Evolutionary conservation across 2,888 invertebrate genomes (phyloP), one percentile per base, ranked within the genome.

Genomic region (Thymelicus lineola): DNA sequence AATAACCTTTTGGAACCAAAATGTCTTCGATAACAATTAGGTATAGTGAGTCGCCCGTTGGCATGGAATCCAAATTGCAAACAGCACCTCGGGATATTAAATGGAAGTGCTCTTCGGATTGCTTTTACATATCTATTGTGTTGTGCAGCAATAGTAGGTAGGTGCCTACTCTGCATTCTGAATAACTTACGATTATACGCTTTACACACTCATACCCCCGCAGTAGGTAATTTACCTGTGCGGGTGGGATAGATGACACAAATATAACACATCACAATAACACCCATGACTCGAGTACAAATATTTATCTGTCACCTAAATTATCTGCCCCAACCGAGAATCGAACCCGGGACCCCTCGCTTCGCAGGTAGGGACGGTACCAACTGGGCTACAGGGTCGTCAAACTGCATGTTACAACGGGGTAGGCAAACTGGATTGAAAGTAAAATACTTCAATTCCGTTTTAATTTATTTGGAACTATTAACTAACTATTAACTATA

Each of bases 1-100:
- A 7, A 50, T 50, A 53, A 10, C 53, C 20, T 53, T 53, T 53
- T 53, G 7, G 10, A 53, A 53, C 12, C 4, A 28, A 59, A 57
- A 38, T 60, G 50, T 42, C 50, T 3, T 46, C 66, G 10, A 66
- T 66, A 60, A 53, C 50, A 66, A 59, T 66, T 66, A n/a, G n/a
- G n/a, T n/a, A 38, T 42, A 42, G 57, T 14, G n/a, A 36, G 38
- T 65, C 28, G 20, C 36, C 15, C 46, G n/a, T 59, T 60, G 48
- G 60, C 50, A 42, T 20, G 50, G 53, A 60, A 66, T 38, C 50
- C 50, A 60, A 66, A 66, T 60, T 60, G 66, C 66, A 48, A 66
- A 59, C 50, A 42, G 66, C 17, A n/a, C 17, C 36, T 60, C 17
- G 60, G 50, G 38, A 66, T 50, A 15, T 38, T 28, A 38, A 57